Base-by-base conservation (phyloP, 2,797 vertebrate species). In the Vireo griseus region DNA sequence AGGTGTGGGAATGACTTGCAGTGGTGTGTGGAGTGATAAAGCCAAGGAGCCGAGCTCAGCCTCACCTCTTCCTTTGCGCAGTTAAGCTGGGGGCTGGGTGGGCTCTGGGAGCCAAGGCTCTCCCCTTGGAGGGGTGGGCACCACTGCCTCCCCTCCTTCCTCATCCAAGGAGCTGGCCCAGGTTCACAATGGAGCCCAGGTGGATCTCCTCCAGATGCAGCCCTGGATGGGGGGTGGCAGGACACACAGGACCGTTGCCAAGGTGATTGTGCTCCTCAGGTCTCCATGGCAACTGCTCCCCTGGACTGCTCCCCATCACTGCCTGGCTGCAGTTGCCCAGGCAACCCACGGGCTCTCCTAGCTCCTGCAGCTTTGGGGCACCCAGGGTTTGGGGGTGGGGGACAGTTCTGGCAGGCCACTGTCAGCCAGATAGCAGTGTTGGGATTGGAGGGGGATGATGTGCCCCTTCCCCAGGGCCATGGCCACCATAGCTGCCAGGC, bases 301-400 rank as follows among this genome's bases (percentile, higher is more conserved):
- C 94, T 89, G 89, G 92, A 90, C 94, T 21, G 82, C 91, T 75
- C 95, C 91, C 93, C 92, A 94, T 94, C 87, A 54, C 47, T 55
- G 92, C 92, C 94, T 91, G 92, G 51, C 92, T 90, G 91, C 55
- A 25, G 95, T 96, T 96, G 87, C 97, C 95, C 88, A 72, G 96
- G 95, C 78, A 92, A 91, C 86, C 52, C 59, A 52, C 4, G 0
- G 95, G 94, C 78, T 95, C 82, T 91, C 84, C 76, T 29, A 77
- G 73, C 67, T 95, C 76, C 67, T 67, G 85, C 21, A 0, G 84
- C 71, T 89, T 78, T 35, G 77, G 89, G 91, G 75, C 59, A 72
- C 40, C 77, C 81, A 44, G 81, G 28, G n/a, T 84, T 58, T 47
- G 24, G 40, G 16, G 61, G 21, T n/a, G 20, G 11, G 42, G 26